Conservation (phyloP, 2,888 invertebrate genomes). For the Meloe dianella region DNA sequence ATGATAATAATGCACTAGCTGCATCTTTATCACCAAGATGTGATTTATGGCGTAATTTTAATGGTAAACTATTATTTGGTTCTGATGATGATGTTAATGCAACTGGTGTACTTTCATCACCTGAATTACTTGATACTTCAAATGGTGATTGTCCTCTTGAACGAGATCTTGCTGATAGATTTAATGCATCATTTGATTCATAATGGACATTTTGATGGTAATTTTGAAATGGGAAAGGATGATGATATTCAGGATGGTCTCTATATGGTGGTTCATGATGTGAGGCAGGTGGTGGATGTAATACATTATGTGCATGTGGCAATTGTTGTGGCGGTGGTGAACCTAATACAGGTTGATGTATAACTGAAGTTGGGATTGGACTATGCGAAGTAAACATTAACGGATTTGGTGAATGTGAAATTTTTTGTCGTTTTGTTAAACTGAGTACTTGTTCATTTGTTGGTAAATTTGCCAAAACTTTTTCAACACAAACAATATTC, state of each 20-base stretch:
- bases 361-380: conserved; percentile 67
- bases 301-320: conserved; percentile 58
- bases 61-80: conserved; percentile 81
- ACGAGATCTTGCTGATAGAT: conserved; percentile 67
- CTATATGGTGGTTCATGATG: conserved; percentile 62
- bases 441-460: conserved; percentile 84
- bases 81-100: conserved; percentile 60
- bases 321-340: conserved; percentile 64
- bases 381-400: conserved; percentile 65
- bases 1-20: conserved; percentile 77
- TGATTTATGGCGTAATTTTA: conserved; percentile 90
- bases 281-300: conserved; percentile 50
- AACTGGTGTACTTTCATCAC: conserved; percentile 63
- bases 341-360: conserved; percentile 64
- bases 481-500: conserved; percentile 84
- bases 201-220: conserved; percentile 59
- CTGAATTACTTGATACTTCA: conserved; percentile 78
- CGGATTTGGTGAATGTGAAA: conserved; percentile 58
- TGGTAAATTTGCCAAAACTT: conserved; percentile 85
- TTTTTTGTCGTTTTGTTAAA: conserved; percentile 77
- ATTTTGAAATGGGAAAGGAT: conserved; percentile 44
- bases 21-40: conserved; percentile 90
- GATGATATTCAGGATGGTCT: conserved; percentile 60
- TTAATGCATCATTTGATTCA: conserved; percentile 71
- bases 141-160: conserved; percentile 72